phyloP scores from a whole-genome alignment of 2,797 vertebrate genomes.

The Helicolenus hilgendorfi region DNA sequence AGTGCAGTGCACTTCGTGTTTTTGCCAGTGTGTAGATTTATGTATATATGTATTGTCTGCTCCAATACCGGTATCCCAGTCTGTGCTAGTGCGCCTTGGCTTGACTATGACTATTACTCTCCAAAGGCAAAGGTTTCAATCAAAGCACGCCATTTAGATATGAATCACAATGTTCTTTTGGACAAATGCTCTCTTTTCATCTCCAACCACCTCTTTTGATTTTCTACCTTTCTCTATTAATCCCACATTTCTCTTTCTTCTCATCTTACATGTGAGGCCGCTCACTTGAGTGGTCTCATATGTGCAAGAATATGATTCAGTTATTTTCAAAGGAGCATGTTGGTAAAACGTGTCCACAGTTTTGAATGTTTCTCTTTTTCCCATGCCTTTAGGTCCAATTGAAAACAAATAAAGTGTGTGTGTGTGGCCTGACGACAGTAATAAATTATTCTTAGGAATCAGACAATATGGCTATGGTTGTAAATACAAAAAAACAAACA shows the following conservation, averaged over 20 bases:
- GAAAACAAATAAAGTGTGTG: constrained; percentile 1
- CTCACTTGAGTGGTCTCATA: constrained; percentile 27
- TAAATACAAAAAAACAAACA: not conserved
- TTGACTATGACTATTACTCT: not conserved
- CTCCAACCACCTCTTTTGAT: constrained; percentile 23
- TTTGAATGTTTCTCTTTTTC: not conserved
- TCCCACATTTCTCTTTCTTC: constrained; percentile 25
- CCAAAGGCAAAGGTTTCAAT: not conserved
- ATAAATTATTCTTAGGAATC: not conserved
- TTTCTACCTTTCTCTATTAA: constrained; percentile 22
- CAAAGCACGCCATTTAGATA: not conserved
- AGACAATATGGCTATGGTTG: not conserved
- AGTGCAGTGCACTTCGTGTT: not conserved
- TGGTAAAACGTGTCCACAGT: not conserved
- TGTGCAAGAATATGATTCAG: constrained; percentile 13
- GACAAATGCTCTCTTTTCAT: constrained; percentile 16
- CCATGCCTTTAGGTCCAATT: not conserved
- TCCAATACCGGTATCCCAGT: not conserved
- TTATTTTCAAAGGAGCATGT: not conserved
- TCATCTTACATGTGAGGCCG: not conserved
- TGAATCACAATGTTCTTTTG: not conserved
- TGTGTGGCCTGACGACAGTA: not conserved
- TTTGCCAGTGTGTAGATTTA: constrained; percentile 1
- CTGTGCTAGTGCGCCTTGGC: not conserved
- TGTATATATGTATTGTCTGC: not conserved